These are phyloP conservation scores for Drosophila subpulchrella DNA, from an alignment of 1,140 invertebrate species.

Conservation along the genomic window DNA sequence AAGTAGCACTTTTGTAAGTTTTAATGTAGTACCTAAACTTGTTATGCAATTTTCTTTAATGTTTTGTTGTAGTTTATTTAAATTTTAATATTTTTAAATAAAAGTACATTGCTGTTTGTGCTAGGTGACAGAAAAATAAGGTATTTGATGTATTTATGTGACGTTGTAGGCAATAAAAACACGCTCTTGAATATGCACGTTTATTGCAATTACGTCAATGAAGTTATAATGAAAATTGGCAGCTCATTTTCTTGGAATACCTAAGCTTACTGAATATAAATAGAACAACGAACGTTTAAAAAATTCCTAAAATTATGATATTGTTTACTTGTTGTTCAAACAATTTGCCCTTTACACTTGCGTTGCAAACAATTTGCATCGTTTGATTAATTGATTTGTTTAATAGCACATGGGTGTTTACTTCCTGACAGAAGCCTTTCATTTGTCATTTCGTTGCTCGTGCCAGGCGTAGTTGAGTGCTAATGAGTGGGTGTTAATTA, in stretches of 20 bases:
- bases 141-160: slow-evolving; percentile 4
- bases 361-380: slow-evolving; percentile 48
- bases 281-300: neutral
- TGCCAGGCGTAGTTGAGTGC: slow-evolving; percentile 44
- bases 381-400: slow-evolving; percentile 69
- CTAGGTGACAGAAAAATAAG: neutral
- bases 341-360: slow-evolving; percentile 25
- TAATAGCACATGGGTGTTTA: slow-evolving; percentile 43
- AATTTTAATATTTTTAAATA: neutral
- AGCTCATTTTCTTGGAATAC: neutral
- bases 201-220: slow-evolving; percentile 12
- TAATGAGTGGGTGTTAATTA: slow-evolving; percentile 74
- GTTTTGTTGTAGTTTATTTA: neutral
- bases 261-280: neutral
- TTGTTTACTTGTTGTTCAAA: slow-evolving; percentile 1
- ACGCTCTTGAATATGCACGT: neutral
- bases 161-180: slow-evolving; percentile 2
- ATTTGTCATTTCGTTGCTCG: slow-evolving; percentile 43
- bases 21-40: too few relatives aligned
- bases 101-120: neutral
- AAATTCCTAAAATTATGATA: neutral
- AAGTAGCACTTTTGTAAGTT: neutral
- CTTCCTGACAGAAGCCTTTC: slow-evolving; percentile 58
- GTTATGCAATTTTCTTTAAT: neutral
- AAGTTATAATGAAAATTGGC: neutral